Evolutionary conservation across 2,113 vertebrate genomes (phyloP), one percentile per base, ranked within the genome.

Genomic region (Maccullochella peelii): DNA sequence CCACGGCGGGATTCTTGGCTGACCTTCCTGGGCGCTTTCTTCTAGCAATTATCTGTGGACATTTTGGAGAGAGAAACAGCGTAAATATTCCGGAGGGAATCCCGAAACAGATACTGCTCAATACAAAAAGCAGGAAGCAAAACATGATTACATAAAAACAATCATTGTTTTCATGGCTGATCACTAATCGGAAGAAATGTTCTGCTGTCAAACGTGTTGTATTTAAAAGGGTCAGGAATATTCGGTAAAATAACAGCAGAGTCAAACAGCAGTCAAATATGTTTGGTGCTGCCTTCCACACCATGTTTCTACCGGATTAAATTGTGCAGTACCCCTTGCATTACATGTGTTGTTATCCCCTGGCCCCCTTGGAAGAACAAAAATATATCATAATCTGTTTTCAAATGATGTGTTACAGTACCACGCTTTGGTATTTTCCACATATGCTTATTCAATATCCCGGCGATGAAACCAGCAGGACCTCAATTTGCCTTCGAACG

Each of bases 21-120:
- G 93, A 94, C 94, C 94, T 94, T 94, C 90, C 82, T n/a, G 76
- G 85, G 68, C 63, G 81, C 72, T 91, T 85, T 78, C 88, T 89
- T 82, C 85, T 5, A 86, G 91, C 87, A 92, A 94, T 95, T 94
- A 94, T 92, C 94, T 92, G 90, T 83, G 84, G 87, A 87, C 76
- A 84, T 75, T 82, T 83, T 33, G 23, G 30, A 86, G 55, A 82
- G 47, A 85, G 40, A 71, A 27, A 42, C n/a, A 61, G 49, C 3
- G 68, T 94, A 84, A 93, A 90, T 91, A 90, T 86, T 87, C 89
- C 47, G 30, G 73, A 73, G 87, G 88, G 85, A 90, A 86, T 59
- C 76, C 73, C 52, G 2, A 58, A 87, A 75, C 81, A 83, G 68
- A 81, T 62, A 62, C 27, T 2, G 21, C 21, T 84, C 55, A 6